Evolutionary conservation across 2,888 invertebrate genomes (phyloP).

Genomic region (Meteorus cinctellus): DNA sequence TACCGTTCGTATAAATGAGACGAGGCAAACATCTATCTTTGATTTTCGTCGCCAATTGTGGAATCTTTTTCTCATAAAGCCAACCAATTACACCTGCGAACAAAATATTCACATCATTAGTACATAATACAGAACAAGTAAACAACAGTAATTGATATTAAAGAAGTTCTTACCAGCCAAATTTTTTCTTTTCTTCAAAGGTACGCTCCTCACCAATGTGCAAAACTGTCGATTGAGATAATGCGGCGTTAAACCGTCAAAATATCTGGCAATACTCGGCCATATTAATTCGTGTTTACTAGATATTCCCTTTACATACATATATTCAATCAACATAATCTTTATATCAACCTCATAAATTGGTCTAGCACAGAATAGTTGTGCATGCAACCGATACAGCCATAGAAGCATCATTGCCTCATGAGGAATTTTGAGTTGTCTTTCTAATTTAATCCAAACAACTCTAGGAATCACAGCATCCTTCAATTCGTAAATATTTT

Average conservation of each 20-base stretch:
- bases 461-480: conserved; percentile 57
- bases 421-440: conserved; percentile 54
- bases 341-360: conserved; percentile 63
- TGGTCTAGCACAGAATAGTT: conserved; percentile 60
- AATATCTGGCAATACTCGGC: conserved; percentile 55
- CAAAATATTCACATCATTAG: conserved; percentile 1
- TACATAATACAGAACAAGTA: not conserved
- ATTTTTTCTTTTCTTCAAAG: not conserved
- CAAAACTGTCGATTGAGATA: conserved; percentile 51
- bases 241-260: conserved; percentile 61
- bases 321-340: conserved; percentile 64
- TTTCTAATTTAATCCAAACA: conserved; percentile 63
- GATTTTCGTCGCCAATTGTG: conserved; percentile 40
- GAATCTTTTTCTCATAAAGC: conserved; percentile 54
- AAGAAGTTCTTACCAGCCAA: not conserved
- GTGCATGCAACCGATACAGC: conserved; percentile 62
- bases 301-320: conserved; percentile 57
- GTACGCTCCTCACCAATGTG: not conserved
- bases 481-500: conserved; percentile 61
- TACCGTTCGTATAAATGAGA: conserved; percentile 53
- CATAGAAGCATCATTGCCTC: conserved; percentile 58
- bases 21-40: conserved; percentile 59
- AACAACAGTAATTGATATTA: not conserved
- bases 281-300: conserved; percentile 58
- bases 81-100: conserved; percentile 58